Evolutionary conservation across 2,113 vertebrate genomes (phyloP).

Genomic region (Percopsis transmontana): DNA sequence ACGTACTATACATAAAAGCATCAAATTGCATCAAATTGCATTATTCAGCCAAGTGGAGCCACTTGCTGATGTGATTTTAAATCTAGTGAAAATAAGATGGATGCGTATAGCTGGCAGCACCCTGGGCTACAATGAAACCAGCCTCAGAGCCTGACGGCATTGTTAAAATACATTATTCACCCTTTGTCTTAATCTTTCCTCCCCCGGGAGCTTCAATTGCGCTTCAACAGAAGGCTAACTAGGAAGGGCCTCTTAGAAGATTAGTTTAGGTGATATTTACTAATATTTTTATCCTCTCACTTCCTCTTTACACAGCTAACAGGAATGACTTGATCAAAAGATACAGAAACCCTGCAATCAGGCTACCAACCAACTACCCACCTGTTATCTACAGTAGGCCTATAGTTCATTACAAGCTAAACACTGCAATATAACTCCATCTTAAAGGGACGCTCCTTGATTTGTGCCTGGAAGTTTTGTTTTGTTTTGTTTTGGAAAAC

Average conservation of each 20-base stretch:
- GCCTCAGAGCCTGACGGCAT: slow-evolving; percentile 49
- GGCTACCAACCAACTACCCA: neutral
- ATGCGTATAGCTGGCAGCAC: slow-evolving; percentile 64
- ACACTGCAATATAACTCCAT: neutral
- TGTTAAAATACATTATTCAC: slow-evolving; percentile 57
- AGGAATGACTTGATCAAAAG: neutral
- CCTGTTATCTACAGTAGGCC: neutral
- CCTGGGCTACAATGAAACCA: slow-evolving; percentile 35
- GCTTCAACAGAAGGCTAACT: slow-evolving; percentile 37
- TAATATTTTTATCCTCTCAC: slow-evolving; percentile 1
- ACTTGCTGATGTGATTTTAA: slow-evolving; percentile 74
- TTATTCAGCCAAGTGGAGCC: slow-evolving; percentile 69
- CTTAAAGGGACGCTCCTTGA: neutral
- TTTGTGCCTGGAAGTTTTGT: neutral
- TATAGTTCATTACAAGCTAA: neutral
- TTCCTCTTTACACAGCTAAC: slow-evolving; percentile 1
- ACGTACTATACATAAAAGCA: slow-evolving; percentile 56
- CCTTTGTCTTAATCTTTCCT: slow-evolving; percentile 55
- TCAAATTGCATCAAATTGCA: slow-evolving; percentile 71
- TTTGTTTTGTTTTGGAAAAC: neutral
- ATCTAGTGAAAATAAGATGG: slow-evolving; percentile 76
- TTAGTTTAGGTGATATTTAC: slow-evolving; percentile 15
- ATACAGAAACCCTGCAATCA: slow-evolving; percentile 11
- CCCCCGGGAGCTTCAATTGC: slow-evolving; percentile 45
- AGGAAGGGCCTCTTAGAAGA: slow-evolving; percentile 15